Evolutionary conservation across 2,888 invertebrate species (phyloP).

Genomic region (Drosophila lutescens): DNA sequence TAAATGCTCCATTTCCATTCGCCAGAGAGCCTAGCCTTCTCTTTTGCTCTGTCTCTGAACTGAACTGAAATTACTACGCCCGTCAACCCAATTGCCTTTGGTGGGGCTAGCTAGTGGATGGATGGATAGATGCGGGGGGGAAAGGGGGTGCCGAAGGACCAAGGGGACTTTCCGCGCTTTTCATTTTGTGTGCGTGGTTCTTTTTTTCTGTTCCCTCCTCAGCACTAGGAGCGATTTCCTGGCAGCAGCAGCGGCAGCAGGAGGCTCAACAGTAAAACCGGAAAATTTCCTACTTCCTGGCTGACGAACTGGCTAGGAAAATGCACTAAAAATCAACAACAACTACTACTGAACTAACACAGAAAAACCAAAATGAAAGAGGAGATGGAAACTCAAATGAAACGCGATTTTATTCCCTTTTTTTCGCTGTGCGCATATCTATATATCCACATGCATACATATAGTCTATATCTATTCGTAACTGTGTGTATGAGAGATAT

Average conservation of each 20-base stretch:
- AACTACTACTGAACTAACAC: constrained; percentile 22
- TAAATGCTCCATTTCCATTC: constrained; percentile 72
- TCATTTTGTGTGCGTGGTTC: constrained; percentile 50
- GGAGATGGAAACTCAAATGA: constrained; percentile 24
- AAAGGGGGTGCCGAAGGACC: constrained; percentile 7
- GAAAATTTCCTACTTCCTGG: constrained; percentile 77
- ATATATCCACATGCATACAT: constrained; percentile 30
- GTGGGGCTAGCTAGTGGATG: constrained; percentile 6
- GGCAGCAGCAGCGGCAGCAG: constrained; percentile 60
- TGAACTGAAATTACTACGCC: constrained; percentile 57
- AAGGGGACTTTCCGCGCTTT: constrained; percentile 44
- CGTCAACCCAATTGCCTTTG: constrained; percentile 65
- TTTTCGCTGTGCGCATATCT: constrained; percentile 17
- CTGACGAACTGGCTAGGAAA: constrained; percentile 60
- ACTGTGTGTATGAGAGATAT: constrained; percentile 20
- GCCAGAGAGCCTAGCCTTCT: constrained; percentile 33
- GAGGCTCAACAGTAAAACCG: constrained; percentile 71
- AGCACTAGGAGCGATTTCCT: constrained; percentile 65
- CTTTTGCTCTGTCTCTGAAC: constrained; percentile 12
- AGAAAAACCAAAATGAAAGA: constrained; percentile 31
- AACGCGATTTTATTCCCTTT: constrained; percentile 28
- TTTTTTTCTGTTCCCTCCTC: neutral
- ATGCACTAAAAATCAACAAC: constrained; percentile 40
- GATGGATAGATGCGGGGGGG: neutral
- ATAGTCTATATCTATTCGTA: constrained; percentile 42